Evolutionary conservation across 2,113 vertebrate species (phyloP), one percentile per base, ranked within the genome.

Genomic region (Monarcha castaneiventris): DNA sequence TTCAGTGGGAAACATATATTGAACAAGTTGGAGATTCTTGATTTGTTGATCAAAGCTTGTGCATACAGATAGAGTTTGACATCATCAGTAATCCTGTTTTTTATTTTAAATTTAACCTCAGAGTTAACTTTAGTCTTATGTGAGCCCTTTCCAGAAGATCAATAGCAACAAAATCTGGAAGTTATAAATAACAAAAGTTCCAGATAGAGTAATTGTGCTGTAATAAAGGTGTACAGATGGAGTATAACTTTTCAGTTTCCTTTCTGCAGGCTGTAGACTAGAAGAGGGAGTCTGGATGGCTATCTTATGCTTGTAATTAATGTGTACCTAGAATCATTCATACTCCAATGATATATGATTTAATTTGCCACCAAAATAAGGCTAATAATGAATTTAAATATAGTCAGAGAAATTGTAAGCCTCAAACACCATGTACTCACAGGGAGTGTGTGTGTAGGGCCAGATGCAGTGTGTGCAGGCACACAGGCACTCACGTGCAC

Each of bases 161-260:
- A 96, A 95, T 84, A 69, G 78, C 85, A 46, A 94, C 39, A 79
- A 97, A 97, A 96, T 96, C 93, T 97, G 91, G 96, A 97, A 94
- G 52, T 80, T 90, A 95, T 93, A 93, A 94, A 92, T 89, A 84
- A 84, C 59, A n/a, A 54, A 88, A 90, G 91, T 82, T 88, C 56
- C 73, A 94, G 84, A 72, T 84, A 93, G 27, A 44, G 86, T 85
- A 96, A 93, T 66, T 94, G 63, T 74, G 41, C 49, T 87, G 37
- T 51, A 43, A 75, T 91, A 94, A 92, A 95, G 58, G 76, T 59
- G 33, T 96, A 63, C 89, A 97, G 96, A 95, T 94, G 80, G 71
- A 95, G 86, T 54, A 64, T 71, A 93, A 90, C 75, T 95, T 89
- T 74, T 84, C 48, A 66, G 93, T 93, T 95, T 90, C 86, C 73